Evolutionary conservation across 1,140 invertebrate species (phyloP).

Genomic region (Aphelinus certus): DNA sequence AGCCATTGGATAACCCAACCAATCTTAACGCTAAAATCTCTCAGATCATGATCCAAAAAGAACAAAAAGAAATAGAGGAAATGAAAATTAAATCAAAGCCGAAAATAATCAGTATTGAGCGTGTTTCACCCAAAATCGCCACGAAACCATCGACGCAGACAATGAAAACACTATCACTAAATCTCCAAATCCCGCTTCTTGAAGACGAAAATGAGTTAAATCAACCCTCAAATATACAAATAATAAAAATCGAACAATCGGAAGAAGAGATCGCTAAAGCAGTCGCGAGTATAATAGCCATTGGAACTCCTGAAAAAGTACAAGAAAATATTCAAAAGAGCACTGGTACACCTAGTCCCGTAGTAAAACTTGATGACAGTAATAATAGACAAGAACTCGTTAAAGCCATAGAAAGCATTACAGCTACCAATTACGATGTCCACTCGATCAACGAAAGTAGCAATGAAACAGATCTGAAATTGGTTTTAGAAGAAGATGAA

Average conservation of each 20-base stretch:
- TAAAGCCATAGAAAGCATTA: slow-evolving; percentile 28
- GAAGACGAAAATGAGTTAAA: background rate
- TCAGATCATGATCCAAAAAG: slow-evolving; percentile 23
- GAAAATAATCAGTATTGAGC: slow-evolving; percentile 1
- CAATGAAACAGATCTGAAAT: slow-evolving; percentile 3
- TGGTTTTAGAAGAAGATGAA: background rate
- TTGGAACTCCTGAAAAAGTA: background rate
- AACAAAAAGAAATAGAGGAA: slow-evolving; percentile 1
- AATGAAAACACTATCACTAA: background rate
- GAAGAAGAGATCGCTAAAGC: slow-evolving; percentile 15
- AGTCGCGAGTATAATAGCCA: slow-evolving; percentile 7
- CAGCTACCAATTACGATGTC: background rate
- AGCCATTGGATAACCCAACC: slow-evolving; percentile 15
- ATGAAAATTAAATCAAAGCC: background rate
- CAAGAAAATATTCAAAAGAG: no score
- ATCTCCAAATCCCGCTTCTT: background rate
- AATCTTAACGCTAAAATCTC: slow-evolving; percentile 23
- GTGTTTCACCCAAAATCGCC: background rate
- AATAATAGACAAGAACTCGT: slow-evolving; percentile 11
- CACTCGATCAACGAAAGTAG: background rate
- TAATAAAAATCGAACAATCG: slow-evolving; percentile 8
- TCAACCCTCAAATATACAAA: background rate
- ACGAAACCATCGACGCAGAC: background rate
- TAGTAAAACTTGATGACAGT: background rate
- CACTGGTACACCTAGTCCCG: background rate